Base-by-base conservation (phyloP, 2,797 vertebrate genomes). In the Lutjanus campechanus region DNA sequence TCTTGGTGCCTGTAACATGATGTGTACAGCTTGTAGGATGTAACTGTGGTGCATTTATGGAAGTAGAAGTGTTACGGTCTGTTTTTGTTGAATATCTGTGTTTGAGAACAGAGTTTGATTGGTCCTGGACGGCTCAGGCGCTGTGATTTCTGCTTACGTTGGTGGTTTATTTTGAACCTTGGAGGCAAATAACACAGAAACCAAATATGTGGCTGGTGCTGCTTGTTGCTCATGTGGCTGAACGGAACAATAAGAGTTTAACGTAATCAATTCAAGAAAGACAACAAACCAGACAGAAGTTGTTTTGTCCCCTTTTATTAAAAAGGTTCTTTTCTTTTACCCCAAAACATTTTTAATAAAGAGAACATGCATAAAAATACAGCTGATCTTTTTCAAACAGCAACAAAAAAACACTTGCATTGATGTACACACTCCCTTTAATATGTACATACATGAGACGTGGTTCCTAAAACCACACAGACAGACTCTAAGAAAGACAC, bases 321-420 rank as follows among this genome's bases (percentile, higher is more conserved):
- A 66, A 88, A 91, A 87, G 70, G 46, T 67, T 67, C 0, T 77
- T 68, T 76, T 53, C 36, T 69, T 87, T 84, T 12, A 66, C 53
- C 79, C 75, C 72, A 85, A 92, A 91, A 80, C 73, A 76, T 69
- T 65, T 77, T 90, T 65, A 81, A 68, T 63, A 82, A 89, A 89
- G 72, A 86, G 16, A 69, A 85, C 90, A 92, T 91, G 86, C 89
- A 90, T 87, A 82, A 61, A 92, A 91, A 89, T 82, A 85, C 77
- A 85, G 61, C 67, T 17, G 69, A 69, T 79, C 63, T 69, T 50
- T 40, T 15, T 59, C 12, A 10, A 62, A 83, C 69, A 69, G 58
- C 76, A 77, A 81, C 61, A 86, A 50, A 60, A 75, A 36, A 36
- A 66, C 59, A 46, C 63, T 59, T 82, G 66, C 64, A 73, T 47